Evolutionary conservation across 2,888 invertebrate species (phyloP).

Genomic region (Prosapia bicincta): DNA sequence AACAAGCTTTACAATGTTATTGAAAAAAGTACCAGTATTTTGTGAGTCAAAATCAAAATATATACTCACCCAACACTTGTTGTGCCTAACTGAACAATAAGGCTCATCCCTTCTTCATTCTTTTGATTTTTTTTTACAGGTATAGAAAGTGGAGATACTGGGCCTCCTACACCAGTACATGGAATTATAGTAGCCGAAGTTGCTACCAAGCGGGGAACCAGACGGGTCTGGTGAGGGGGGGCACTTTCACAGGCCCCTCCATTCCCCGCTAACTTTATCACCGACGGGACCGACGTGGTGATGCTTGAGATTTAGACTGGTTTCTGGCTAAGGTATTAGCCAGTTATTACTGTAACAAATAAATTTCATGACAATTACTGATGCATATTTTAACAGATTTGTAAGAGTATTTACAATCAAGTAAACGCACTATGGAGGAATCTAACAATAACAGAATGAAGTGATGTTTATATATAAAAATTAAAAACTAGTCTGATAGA

Average conservation of each 20-base stretch:
- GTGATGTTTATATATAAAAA: too few relatives aligned
- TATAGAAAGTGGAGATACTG: conserved; percentile 26
- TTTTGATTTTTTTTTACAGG: conserved; percentile 17
- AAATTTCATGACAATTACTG: too few relatives aligned
- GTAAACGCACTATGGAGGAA: too few relatives aligned
- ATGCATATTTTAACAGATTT: too few relatives aligned
- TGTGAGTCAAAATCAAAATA: too few relatives aligned
- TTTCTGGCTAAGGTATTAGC: conserved; percentile 23
- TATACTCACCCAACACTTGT: conserved; percentile 31
- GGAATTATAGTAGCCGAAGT: conserved; percentile 32
- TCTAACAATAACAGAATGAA: too few relatives aligned
- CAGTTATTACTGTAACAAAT: conserved; percentile 24
- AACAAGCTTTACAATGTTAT: too few relatives aligned
- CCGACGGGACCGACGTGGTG: conserved; percentile 50
- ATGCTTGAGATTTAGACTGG: conserved; percentile 39
- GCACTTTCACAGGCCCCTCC: conserved; percentile 43
- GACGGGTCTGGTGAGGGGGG: conserved; percentile 42
- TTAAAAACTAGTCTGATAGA: too few relatives aligned
- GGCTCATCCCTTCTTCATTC: conserved; percentile 30
- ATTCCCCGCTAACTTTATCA: conserved; percentile 48
- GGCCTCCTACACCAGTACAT: conserved; percentile 18
- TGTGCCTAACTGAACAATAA: conserved; percentile 32
- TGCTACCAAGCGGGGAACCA: conserved; percentile 32
- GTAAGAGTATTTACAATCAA: too few relatives aligned
- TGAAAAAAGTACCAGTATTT: too few relatives aligned